Evolutionary conservation across 2,888 invertebrate genomes (phyloP).

Genomic region (Machimus rusticus): DNA sequence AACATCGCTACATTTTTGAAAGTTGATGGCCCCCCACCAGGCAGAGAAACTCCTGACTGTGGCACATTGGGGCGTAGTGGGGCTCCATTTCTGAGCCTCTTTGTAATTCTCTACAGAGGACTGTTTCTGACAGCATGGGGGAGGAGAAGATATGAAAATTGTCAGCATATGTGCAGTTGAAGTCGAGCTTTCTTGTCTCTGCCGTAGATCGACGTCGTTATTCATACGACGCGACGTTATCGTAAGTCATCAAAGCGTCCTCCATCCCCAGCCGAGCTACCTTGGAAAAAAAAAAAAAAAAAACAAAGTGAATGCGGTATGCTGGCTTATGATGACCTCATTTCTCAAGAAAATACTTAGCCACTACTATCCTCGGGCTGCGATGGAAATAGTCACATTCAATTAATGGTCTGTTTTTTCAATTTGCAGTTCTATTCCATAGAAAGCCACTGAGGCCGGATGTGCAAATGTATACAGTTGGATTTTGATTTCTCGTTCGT

Average conservation of each 20-base stretch:
- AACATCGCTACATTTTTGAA: neutral
- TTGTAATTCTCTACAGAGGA: neutral
- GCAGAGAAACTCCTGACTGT: neutral
- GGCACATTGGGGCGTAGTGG: neutral
- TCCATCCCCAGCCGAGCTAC: neutral
- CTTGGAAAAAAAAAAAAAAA: neutral
- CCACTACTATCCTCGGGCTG: neutral
- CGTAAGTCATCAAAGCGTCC: neutral
- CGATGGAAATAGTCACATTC: neutral
- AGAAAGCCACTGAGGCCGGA: neutral
- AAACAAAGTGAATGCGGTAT: neutral
- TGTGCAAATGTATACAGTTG: neutral
- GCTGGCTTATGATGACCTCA: conserved; percentile 11
- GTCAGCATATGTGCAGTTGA: neutral
- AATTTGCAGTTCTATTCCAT: neutral
- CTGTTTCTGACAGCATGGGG: neutral
- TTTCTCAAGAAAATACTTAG: neutral
- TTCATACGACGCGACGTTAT: neutral
- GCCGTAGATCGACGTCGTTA: neutral
- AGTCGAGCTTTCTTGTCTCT: neutral
- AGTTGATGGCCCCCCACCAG: neutral
- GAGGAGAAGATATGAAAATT: neutral
- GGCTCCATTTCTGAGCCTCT: neutral
- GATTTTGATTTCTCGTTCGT: neutral
- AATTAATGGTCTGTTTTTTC: neutral